A percentile compares a stretch with the other conserved stretches of the same genome.
Evolutionary conservation across 1,140 invertebrate genomes (phyloP).

Genomic region (Mactra quadrangularis): DNA sequence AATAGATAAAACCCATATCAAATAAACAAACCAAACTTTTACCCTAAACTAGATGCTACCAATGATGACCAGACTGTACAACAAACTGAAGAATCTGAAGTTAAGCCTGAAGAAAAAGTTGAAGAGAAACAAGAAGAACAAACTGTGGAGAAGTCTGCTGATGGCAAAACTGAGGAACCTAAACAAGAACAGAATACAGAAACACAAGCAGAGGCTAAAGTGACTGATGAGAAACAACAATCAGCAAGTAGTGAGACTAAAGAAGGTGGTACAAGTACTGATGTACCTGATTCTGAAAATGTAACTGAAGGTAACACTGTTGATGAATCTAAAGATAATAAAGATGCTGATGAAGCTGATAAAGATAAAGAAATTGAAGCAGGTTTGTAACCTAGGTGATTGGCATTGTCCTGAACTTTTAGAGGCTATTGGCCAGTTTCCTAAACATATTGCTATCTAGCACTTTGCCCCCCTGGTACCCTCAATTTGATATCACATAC

Average conservation of each 20-base stretch:
- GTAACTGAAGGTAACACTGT: background rate
- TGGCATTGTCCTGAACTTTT: too few species aligned
- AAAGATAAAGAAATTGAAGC: slow-evolving; percentile 54
- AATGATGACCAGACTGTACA: background rate
- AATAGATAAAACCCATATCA: too few species aligned
- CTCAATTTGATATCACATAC: too few species aligned
- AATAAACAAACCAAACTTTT: too few species aligned
- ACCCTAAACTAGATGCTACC: slow-evolving; percentile 4
- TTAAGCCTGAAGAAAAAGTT: background rate
- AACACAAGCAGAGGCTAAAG: slow-evolving; percentile 2
- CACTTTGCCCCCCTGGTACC: too few species aligned
- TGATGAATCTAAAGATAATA: slow-evolving; percentile 10
- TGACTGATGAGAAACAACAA: background rate
- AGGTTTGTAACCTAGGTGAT: slow-evolving; percentile 2
- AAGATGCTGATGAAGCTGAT: background rate
- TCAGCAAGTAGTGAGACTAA: slow-evolving; percentile 10
- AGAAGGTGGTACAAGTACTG: slow-evolving; percentile 24
- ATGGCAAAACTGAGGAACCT: background rate
- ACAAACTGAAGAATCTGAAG: slow-evolving; percentile 7
- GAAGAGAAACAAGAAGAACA: slow-evolving; percentile 8
- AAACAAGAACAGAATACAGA: slow-evolving; percentile 14
- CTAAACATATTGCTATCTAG: too few species aligned
- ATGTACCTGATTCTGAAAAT: slow-evolving; percentile 5
- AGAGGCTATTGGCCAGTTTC: too few species aligned
- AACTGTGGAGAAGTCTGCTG: background rate